Evolutionary conservation across 2,888 invertebrate genomes (phyloP), one percentile per base, ranked within the genome.

Genomic region (Himalopsyche tibetana): DNA sequence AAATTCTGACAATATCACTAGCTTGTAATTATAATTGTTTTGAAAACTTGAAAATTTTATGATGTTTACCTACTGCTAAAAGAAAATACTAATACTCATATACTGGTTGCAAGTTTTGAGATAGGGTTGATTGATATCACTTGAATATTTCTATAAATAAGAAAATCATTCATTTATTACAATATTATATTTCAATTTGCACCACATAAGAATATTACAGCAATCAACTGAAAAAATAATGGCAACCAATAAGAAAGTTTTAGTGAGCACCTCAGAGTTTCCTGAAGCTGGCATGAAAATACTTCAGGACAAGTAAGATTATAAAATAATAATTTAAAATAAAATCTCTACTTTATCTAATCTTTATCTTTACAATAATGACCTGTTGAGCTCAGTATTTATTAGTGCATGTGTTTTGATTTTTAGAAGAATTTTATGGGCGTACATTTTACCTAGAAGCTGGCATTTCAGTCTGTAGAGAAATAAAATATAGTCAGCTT

Each of bases 281-380:
- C 92, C 92, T 0, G 89, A 87, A 0, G 91, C 90, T 17, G 93
- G 92, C 5, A 90, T 93, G 89, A 90, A 92, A 42, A 83, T 92
- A 55, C 89, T 93, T 51, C 90, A 91, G 88, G 90, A 91, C 55
- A 92, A 91, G 93, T 93, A 89, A 92, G 92, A 91, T 19, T 42
- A 38, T 5, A 38, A 8, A 38, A 63, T 5, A 19, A 63, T 63
- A 19, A 63, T 19, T 19, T 63, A 28, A 9, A 63, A n/a, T 28
- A 80, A 51, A 19, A 28, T 80, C 55, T 45, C 28, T 80, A 80
- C n/a, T 15, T 28, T 11, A 55, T n/a, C 28, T n/a, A n/a, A 12
- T 80, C n/a, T 51, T n/a, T 28, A 40, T n/a, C 5, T 15, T 38
- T 11, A 19, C 12, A 4, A 12, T 9, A 63, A 28, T 19, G n/a